Evolutionary conservation across 1,140 invertebrate genomes (phyloP), one percentile per base, ranked within the genome.

Genomic region (Ceratina australensis): DNA sequence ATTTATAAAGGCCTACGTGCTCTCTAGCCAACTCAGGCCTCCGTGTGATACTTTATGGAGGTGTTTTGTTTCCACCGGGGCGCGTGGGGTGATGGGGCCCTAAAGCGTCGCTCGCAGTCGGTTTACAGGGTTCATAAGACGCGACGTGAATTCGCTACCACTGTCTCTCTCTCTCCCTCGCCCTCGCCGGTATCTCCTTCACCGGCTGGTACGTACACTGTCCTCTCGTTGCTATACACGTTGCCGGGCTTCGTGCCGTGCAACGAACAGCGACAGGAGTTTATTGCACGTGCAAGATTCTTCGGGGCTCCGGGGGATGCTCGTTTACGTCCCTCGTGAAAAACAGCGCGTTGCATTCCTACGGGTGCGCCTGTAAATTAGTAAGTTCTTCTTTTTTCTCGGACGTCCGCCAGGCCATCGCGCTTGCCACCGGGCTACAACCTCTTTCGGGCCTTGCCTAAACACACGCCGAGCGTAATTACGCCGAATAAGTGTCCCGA

Each of bases 1-100:
- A 91, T 91, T 91, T 91, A 91, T 91, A 91, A 91, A 91, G 84
- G 89, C 87, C 88, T 89, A 88, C 85, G 89, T 90, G 87, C 87
- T 87, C 85, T 86, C 75, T 57, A 77, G 75, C 79, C 60, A 22
- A 28, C 60, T 59, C 68, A 22, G 33, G 80, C 77, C 80, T 66
- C 78, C 74, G 82, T 78, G 84, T 81, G 87, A 87, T 87, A 87
- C 83, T 88, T 90, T 89, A 88, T 86, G 78, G 85, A 65, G 85
- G 86, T 89, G 86, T 89, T 90, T 87, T 88, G 88, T 90, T 87
- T 88, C 83, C 82, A 79, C 65, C 33, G 52, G n/a, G 67, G 59
- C 20, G 28, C 3, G 52, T 16, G 15, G 52, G 47, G 54, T 64
- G 72, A 78, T 59, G 73, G 61, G 26, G 33, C 76, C 69, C 85